Evolutionary conservation across 2,797 vertebrate genomes (phyloP), one percentile per base, ranked within the genome.

Genomic region (Rhadinocentrus ornatus): DNA sequence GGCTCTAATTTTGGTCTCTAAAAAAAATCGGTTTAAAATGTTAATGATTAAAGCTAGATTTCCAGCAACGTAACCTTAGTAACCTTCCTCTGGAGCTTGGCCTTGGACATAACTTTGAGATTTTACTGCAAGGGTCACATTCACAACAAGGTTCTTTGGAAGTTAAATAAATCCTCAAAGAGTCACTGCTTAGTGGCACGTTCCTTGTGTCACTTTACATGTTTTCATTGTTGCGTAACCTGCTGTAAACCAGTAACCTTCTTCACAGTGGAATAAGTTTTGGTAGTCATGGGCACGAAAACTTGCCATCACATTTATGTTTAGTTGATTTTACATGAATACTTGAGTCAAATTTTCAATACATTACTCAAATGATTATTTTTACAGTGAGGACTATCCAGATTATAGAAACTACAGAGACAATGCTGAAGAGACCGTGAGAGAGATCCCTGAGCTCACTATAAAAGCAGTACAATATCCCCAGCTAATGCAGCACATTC

Each of bases 401-500:
- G 29, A 61, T 26, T 29, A 29, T 26, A 65, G 15, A 66, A 31
- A 26, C 12, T 20, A 13, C 0, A 35, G 22, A 69, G 31, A 70
- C 44, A 73, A 63, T 48, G 37, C 54, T 10, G 8, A 66, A 22
- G 18, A 66, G 54, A 31, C 26, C 0, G 2, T 54, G 56, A 50
- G 56, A 48, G 65, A 20, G 1, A 41, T 44, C 63, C 48, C 55
- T 37, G 71, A 81, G 50, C 57, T 68, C 57, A 56, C 12, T 48
- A 58, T 62, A 41, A 35, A 59, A 66, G 64, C 52, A 59, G 50
- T 44, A 73, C 71, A 66, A 71, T 53, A 26, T 67, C 67, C 50
- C 12, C 60, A 65, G 26, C 61, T 54, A 66, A 70, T 41, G 71
- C 37, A 86, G 66, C 75, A 61, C 52, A 66, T 74, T 77, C 64